These are phyloP conservation scores for Nymphicus hollandicus DNA, from an alignment of 2,113 vertebrate genomes.

Conservation along the genomic window DNA sequence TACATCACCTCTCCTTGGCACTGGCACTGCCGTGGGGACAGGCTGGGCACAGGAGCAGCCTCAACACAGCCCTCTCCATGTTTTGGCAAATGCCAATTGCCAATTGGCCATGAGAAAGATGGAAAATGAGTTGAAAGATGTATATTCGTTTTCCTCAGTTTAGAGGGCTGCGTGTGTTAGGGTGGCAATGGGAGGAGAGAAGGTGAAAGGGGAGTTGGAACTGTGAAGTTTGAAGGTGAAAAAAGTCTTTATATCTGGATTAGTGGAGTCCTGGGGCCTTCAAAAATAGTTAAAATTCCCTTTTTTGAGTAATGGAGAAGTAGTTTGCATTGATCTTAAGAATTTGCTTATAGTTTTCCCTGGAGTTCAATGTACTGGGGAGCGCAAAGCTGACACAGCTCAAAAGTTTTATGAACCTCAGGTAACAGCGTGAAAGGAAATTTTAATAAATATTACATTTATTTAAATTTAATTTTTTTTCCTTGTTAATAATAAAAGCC, in stretches of 20 bases:
- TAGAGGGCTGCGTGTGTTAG: not conserved
- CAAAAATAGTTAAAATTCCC: slow-evolving; percentile 58
- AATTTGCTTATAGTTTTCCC: slow-evolving; percentile 63
- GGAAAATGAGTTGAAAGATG: not conserved
- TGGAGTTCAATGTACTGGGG: slow-evolving; percentile 58
- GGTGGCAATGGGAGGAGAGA: not conserved
- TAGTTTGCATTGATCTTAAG: slow-evolving; percentile 66
- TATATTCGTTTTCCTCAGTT: not conserved
- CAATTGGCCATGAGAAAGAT: not conserved
- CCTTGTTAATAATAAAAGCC: slow-evolving; percentile 73
- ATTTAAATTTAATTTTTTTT: slow-evolving; percentile 73
- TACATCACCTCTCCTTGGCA: not conserved
- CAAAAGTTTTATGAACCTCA: slow-evolving; percentile 70
- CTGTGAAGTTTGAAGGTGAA: slow-evolving; percentile 50
- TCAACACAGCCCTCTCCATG: not conserved
- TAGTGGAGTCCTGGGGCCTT: slow-evolving; percentile 53
- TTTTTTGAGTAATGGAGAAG: slow-evolving; percentile 66
- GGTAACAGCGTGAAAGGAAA: slow-evolving; percentile 68
- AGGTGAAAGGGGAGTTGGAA: slow-evolving; percentile 16
- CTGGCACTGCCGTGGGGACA: not conserved
- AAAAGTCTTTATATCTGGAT: slow-evolving; percentile 42
- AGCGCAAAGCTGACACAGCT: slow-evolving; percentile 63
- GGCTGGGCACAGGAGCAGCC: not conserved
- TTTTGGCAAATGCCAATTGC: not conserved
- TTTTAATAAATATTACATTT: slow-evolving; percentile 74